phyloP scores from a whole-genome alignment of 2,113 vertebrate species.

The Bubo bubo region DNA sequence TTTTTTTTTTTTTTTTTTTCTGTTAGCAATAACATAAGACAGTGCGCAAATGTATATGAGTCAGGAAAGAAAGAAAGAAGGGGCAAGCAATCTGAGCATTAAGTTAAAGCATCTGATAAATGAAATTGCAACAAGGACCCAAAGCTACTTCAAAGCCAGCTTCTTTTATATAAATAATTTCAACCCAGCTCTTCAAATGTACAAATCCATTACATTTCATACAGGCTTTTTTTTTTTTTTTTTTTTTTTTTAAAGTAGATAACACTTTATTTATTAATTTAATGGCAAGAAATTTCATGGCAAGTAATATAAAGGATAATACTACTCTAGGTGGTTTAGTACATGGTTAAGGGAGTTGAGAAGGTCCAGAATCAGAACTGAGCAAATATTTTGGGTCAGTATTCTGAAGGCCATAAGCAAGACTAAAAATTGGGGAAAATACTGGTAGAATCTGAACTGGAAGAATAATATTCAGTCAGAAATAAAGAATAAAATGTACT shows the following conservation, averaged over 20 bases:
- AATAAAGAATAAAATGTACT: neutral
- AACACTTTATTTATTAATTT: neutral
- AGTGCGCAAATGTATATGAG: neutral
- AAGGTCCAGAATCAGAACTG: neutral
- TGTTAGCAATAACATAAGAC: neutral
- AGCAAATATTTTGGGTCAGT: neutral
- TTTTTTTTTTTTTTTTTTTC: slow-evolving; percentile 39
- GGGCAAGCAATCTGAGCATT: neutral
- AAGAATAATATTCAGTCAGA: neutral
- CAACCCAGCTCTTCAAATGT: slow-evolving; percentile 28
- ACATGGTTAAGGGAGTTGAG: neutral
- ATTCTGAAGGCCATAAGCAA: neutral
- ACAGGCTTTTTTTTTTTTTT: neutral
- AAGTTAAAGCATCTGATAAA: slow-evolving; percentile 63
- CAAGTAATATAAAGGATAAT: neutral
- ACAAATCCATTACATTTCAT: neutral
- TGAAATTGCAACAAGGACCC: slow-evolving; percentile 53
- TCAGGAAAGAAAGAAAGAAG: neutral
- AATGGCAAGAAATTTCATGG: neutral
- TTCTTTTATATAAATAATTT: slow-evolving; percentile 33
- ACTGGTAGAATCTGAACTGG: neutral
- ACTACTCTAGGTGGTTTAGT: neutral
- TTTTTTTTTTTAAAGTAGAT: neutral
- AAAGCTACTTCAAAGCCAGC: slow-evolving; percentile 44
- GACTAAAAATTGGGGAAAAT: neutral